Evolutionary conservation across 1,140 invertebrate species (phyloP).

Genomic region (Hyles vespertilio): DNA sequence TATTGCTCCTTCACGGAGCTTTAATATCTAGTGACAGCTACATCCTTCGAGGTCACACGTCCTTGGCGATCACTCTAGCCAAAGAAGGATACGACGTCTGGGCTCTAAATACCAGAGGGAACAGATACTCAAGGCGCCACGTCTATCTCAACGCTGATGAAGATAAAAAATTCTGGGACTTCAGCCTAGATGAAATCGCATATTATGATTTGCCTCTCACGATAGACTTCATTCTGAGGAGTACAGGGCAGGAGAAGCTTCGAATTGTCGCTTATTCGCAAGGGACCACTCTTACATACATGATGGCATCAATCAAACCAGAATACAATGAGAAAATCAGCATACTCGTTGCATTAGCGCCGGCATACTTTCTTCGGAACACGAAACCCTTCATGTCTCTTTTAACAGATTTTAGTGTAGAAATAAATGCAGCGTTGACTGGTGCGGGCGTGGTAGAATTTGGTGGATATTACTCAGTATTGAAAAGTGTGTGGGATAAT

Average conservation of each 20-base stretch:
- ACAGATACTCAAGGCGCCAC: slow-evolving; percentile 80
- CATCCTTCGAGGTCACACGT: slow-evolving; percentile 73
- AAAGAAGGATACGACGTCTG: slow-evolving; percentile 81
- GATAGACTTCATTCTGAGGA: slow-evolving; percentile 75
- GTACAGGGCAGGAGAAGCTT: slow-evolving; percentile 72
- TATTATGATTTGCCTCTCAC: slow-evolving; percentile 75
- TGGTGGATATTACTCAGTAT: not conserved
- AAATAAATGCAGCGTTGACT: not conserved
- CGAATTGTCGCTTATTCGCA: slow-evolving; percentile 79
- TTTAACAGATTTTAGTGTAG: not conserved
- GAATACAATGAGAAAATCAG: slow-evolving; percentile 74
- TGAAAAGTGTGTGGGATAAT: not conserved
- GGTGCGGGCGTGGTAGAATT: slow-evolving; percentile 1
- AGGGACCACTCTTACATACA: slow-evolving; percentile 79
- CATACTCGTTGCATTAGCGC: slow-evolving; percentile 29
- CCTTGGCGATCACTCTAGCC: slow-evolving; percentile 56
- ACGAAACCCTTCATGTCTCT: slow-evolving; percentile 4
- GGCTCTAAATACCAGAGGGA: slow-evolving; percentile 82
- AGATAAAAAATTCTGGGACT: slow-evolving; percentile 72
- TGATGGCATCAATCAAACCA: slow-evolving; percentile 52
- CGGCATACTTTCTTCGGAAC: slow-evolving; percentile 26
- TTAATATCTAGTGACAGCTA: slow-evolving; percentile 79
- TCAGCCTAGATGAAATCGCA: slow-evolving; percentile 80
- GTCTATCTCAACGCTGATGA: slow-evolving; percentile 44
- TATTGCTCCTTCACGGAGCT: slow-evolving; percentile 84